Conservation (phyloP, 2,797 vertebrate genomes). For the Molothrus aeneus region DNA sequence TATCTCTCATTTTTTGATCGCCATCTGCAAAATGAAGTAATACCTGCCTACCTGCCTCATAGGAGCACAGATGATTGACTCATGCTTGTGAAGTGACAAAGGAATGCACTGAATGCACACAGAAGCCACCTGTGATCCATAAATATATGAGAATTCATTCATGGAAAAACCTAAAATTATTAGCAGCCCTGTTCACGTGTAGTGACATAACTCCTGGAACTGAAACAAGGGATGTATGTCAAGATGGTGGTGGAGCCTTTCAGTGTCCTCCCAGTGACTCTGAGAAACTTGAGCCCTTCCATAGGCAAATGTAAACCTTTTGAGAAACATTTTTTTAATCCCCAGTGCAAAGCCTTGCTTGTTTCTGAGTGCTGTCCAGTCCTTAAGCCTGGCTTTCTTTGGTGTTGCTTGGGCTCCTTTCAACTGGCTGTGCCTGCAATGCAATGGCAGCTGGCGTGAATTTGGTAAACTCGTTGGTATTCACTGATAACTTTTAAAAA, state of each 20-base stretch:
- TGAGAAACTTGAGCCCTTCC: background rate
- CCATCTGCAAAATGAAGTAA: background rate
- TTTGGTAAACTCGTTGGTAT: background rate
- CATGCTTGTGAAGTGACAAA: background rate
- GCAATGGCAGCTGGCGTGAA: background rate
- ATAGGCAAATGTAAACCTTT: background rate
- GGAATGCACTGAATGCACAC: background rate
- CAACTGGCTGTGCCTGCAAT: background rate
- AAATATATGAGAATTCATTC: background rate
- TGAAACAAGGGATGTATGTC: background rate
- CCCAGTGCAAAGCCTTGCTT: background rate
- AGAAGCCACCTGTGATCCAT: background rate
- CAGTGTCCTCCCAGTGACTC: background rate
- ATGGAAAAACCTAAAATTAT: background rate
- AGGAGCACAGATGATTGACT: background rate
- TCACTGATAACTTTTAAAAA: background rate
- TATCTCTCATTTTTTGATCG: rapidly evolving
- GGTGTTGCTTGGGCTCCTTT: background rate
- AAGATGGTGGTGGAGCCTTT: background rate
- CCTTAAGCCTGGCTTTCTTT: background rate
- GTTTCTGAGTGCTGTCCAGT: background rate
- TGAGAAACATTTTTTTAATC: background rate
- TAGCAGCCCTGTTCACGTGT: background rate
- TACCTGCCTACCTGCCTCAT: background rate
- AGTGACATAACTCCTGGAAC: background rate